A percentile compares a stretch with the other conserved stretches of the same genome.
phyloP scores from a whole-genome alignment of 2,797 vertebrate species.

The Odontamblyopus lacepedii region DNA sequence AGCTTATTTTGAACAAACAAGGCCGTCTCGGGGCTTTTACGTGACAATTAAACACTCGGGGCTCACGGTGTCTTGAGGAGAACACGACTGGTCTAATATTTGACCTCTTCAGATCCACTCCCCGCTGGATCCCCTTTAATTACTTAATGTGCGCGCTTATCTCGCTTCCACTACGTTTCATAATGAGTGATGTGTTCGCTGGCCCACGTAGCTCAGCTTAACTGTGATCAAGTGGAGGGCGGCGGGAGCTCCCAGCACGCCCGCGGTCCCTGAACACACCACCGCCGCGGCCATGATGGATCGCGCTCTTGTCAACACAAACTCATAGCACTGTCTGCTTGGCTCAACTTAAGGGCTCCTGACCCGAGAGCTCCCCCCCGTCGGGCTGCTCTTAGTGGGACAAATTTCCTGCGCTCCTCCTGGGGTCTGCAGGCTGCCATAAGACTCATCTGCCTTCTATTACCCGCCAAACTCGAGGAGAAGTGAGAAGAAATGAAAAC shows the following conservation, averaged over 20 bases:
- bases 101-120: conserved; percentile 24
- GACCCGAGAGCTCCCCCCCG: conserved; percentile 82
- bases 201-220: conserved; percentile 70
- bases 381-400: conserved; percentile 90
- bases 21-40: background rate
- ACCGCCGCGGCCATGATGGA: conserved; percentile 80
- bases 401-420: conserved; percentile 85
- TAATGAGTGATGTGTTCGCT: conserved; percentile 62
- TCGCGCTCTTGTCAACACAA: conserved; percentile 93
- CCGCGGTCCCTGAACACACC: conserved; percentile 71
- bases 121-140: conserved; percentile 47
- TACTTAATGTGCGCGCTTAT: conserved; percentile 53
- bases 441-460: conserved; percentile 70
- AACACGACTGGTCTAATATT: conserved; percentile 6
- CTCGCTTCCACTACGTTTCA: conserved; percentile 51
- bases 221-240: conserved; percentile 88
- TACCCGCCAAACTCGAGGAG: conserved; percentile 57
- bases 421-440: conserved; percentile 62
- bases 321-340: conserved; percentile 83
- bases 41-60: conserved; percentile 2
- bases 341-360: conserved; percentile 85
- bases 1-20: background rate
- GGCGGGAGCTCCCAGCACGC: conserved; percentile 84
- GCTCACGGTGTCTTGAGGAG: conserved; percentile 3
- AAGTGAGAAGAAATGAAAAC: conserved; percentile 73